Percentiles rank a stretch among this genome's conserved stretches.
Evolutionary conservation across 2,888 invertebrate genomes (phyloP).

Genomic region (Artemia sp.): DNA sequence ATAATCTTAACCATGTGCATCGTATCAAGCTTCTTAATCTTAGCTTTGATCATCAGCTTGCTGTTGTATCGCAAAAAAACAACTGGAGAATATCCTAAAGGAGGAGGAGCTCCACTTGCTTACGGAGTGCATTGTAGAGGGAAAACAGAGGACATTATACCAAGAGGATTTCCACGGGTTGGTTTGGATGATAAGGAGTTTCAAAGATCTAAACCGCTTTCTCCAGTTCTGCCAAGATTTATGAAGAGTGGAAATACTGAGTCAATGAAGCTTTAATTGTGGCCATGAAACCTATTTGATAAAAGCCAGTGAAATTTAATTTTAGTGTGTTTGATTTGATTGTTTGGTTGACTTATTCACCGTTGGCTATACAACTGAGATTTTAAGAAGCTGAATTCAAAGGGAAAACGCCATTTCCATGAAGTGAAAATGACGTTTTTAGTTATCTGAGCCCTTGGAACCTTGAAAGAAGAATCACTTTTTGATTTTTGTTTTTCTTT

Average conservation of each 20-base stretch:
- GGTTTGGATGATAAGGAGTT: conserved; percentile 17
- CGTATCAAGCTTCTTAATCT: conserved; percentile 21
- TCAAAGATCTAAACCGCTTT: neutral
- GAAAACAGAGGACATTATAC: conserved; percentile 19
- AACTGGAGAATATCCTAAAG: conserved; percentile 26
- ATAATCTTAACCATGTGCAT: conserved; percentile 22
- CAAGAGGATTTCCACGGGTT: conserved; percentile 21
- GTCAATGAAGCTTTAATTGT: conserved; percentile 6
- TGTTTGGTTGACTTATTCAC: no score
- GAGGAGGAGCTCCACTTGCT: conserved; percentile 17
- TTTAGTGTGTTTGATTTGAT: no score
- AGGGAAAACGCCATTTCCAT: no score
- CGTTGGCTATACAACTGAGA: no score
- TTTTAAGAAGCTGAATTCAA: no score
- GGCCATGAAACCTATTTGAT: neutral
- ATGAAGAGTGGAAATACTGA: conserved; percentile 7
- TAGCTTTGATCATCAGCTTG: conserved; percentile 25
- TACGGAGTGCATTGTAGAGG: conserved; percentile 16
- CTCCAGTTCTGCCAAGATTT: conserved; percentile 10
- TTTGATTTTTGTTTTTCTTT: no score
- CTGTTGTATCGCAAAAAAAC: conserved; percentile 27
- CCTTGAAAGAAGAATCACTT: no score
- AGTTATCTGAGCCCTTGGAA: no score
- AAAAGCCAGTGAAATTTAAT: no score
- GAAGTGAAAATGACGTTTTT: no score